Evolutionary conservation across 1,140 invertebrate species (phyloP).

Genomic region (Rhyacophila brunnea): DNA sequence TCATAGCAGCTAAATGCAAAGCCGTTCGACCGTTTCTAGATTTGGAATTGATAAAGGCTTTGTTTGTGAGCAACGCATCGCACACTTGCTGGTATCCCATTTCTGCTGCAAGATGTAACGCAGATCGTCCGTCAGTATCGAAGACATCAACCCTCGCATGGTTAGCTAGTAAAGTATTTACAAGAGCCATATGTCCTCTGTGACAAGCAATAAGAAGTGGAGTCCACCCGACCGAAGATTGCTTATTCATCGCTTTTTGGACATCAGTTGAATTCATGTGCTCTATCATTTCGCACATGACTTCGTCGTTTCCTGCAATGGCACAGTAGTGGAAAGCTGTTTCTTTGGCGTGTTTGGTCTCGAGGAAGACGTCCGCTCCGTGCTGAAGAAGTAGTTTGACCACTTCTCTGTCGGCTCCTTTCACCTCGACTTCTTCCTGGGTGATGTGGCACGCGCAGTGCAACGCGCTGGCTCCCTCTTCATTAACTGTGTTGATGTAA

Average conservation of each 20-base stretch:
- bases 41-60: slow-evolving; percentile 98
- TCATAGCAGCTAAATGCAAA: slow-evolving; percentile 88
- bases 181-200: slow-evolving; percentile 76
- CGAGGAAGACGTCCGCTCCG: slow-evolving; percentile 83
- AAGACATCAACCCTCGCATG: slow-evolving; percentile 98
- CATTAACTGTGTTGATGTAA: slow-evolving; percentile 80
- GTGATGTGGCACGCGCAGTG: slow-evolving; percentile 85
- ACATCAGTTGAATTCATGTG: slow-evolving; percentile 84
- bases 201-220: slow-evolving; percentile 91
- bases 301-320: slow-evolving; percentile 91
- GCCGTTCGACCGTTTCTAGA: slow-evolving; percentile 81
- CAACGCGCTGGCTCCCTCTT: slow-evolving; percentile 90
- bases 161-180: slow-evolving; percentile 82
- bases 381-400: slow-evolving; percentile 84
- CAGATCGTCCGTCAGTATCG: slow-evolving; percentile 92
- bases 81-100: slow-evolving; percentile 90
- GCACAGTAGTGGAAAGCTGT: slow-evolving; percentile 95
- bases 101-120: slow-evolving; percentile 93
- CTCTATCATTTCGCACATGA: slow-evolving; percentile 89
- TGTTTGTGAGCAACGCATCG: slow-evolving; percentile 91
- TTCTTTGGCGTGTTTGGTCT: slow-evolving; percentile 85
- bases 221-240: slow-evolving; percentile 91
- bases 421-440: slow-evolving; percentile 69
- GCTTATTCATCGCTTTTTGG: slow-evolving; percentile 90
- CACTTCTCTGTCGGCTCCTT: slow-evolving; percentile 86